phyloP scores from a whole-genome alignment of 2,888 invertebrate genomes.

The Molanna angustata region DNA sequence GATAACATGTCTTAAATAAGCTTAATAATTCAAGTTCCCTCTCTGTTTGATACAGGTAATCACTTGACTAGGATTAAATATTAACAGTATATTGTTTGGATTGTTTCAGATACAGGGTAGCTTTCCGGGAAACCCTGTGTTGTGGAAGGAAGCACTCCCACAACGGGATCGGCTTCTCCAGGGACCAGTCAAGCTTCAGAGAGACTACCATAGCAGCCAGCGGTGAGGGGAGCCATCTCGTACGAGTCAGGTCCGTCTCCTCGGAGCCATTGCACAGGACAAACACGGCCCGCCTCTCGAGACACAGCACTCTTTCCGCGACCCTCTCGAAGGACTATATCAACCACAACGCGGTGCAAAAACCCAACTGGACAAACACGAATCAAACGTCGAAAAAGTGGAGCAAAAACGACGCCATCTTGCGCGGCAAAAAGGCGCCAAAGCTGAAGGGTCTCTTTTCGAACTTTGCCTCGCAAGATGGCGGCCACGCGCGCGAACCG shows the following conservation, averaged over 20 bases:
- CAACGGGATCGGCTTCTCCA: constrained; percentile 53
- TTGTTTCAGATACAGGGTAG: constrained; percentile 68
- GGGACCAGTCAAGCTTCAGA: constrained; percentile 62
- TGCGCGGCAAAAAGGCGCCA: constrained; percentile 4
- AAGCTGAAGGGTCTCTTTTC: constrained; percentile 21
- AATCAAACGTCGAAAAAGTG: constrained; percentile 17
- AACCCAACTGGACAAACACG: constrained; percentile 7
- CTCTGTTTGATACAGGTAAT: too few relatives aligned
- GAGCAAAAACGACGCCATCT: constrained; percentile 16
- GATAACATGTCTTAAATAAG: too few relatives aligned
- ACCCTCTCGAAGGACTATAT: constrained; percentile 22
- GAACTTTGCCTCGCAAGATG: constrained; percentile 19
- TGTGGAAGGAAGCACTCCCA: constrained; percentile 51
- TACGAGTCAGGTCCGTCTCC: constrained; percentile 43
- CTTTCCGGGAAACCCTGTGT: constrained; percentile 73
- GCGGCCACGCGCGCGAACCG: constrained; percentile 1
- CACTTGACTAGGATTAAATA: too few relatives aligned
- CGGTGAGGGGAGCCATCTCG: constrained; percentile 47
- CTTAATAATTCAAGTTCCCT: too few relatives aligned
- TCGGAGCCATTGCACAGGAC: constrained; percentile 24
- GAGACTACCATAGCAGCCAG: constrained; percentile 56
- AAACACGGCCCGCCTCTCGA: constrained; percentile 23
- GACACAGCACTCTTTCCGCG: constrained; percentile 24
- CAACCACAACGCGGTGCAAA: constrained; percentile 15
- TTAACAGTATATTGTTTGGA: too few relatives aligned